phyloP scores from a whole-genome alignment of 2,113 vertebrate species.

The Xenus cinereus region DNA sequence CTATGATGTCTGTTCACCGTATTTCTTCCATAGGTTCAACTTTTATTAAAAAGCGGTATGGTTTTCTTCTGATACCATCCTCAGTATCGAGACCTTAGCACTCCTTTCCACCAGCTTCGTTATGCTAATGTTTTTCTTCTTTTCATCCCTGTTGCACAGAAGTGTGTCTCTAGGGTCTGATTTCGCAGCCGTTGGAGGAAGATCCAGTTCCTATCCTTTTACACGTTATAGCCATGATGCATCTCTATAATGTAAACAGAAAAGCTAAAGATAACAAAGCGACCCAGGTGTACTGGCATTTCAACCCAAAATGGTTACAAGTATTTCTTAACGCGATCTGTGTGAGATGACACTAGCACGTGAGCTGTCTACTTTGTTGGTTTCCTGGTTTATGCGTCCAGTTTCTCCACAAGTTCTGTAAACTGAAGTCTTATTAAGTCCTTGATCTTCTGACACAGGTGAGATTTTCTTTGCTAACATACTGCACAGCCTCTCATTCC shows the following conservation, averaged over 20 bases:
- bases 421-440: background rate
- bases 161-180: constrained; percentile 13
- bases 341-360: background rate
- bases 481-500: background rate
- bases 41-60: background rate
- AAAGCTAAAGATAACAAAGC: background rate
- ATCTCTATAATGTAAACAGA: background rate
- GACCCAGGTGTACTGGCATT: background rate
- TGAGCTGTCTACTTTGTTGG: background rate
- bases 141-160: background rate
- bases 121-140: constrained; percentile 51
- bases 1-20: background rate
- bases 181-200: constrained; percentile 38
- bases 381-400: background rate
- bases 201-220: background rate
- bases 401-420: constrained; percentile 5
- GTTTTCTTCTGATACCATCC: background rate
- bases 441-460: constrained; percentile 42
- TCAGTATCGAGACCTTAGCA: background rate
- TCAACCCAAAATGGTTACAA: background rate
- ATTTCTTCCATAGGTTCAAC: constrained; percentile 28
- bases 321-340: background rate
- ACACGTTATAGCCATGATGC: background rate
- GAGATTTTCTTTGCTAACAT: constrained; percentile 24
- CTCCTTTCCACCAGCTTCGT: constrained; percentile 10